Evolutionary conservation across 2,113 vertebrate species (phyloP).

Genomic region (Cottus gobio): DNA sequence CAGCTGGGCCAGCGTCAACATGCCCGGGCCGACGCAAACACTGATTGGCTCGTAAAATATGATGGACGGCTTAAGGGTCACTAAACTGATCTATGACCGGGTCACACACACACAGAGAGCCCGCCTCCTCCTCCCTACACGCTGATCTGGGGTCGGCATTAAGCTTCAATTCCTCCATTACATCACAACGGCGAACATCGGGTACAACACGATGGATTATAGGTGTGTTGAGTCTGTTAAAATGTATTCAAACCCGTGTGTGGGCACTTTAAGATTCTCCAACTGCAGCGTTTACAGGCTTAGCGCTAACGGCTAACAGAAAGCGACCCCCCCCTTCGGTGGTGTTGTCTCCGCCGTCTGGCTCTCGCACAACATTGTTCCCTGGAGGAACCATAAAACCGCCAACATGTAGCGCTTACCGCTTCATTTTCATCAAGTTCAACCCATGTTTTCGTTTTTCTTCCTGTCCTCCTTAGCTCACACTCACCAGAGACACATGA

Average conservation of each 20-base stretch:
- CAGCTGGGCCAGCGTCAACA: constrained; percentile 26
- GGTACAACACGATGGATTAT: too few relatives aligned
- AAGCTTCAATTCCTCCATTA: too few relatives aligned
- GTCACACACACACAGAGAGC: constrained; percentile 5
- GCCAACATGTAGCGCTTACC: constrained; percentile 1
- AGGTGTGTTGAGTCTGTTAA: too few relatives aligned
- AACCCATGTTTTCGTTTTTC: constrained; percentile 8
- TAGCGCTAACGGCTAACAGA: not conserved
- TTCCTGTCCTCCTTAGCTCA: not conserved
- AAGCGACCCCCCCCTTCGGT: not conserved
- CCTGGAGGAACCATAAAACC: constrained; percentile 35
- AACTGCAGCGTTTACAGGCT: not conserved
- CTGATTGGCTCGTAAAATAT: constrained; percentile 45
- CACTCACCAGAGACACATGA: constrained; percentile 8
- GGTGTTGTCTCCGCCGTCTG: not conserved
- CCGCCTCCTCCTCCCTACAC: constrained; percentile 15
- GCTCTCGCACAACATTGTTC: constrained; percentile 27
- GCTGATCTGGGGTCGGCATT: constrained; percentile 12
- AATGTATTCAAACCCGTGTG: not conserved
- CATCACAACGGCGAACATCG: too few relatives aligned
- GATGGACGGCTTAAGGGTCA: constrained; percentile 26
- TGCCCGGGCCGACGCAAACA: constrained; percentile 34
- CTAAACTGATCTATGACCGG: constrained; percentile 13
- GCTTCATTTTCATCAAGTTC: constrained; percentile 21
- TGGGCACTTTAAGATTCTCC: not conserved